Evolutionary conservation across 2,113 vertebrate species (phyloP).

Genomic region (Bathybates hornii): DNA sequence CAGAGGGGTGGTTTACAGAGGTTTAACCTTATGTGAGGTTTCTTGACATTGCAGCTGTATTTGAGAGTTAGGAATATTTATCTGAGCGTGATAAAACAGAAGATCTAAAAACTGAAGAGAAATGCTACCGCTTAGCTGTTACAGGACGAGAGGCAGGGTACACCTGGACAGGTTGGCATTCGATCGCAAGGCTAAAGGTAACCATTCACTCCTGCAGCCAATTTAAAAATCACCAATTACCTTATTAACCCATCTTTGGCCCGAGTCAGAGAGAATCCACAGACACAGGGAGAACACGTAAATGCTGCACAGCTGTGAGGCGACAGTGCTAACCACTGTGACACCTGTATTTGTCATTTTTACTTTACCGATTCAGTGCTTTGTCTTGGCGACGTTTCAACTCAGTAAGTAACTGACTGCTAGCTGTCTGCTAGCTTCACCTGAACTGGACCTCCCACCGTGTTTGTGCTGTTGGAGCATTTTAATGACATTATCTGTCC

Average conservation of each 20-base stretch:
- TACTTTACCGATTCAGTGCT: neutral
- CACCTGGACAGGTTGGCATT: neutral
- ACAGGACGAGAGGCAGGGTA: neutral
- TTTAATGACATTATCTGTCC: neutral
- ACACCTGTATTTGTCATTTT: neutral
- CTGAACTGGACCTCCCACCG: rapidly evolving
- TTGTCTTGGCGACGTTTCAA: rapidly evolving
- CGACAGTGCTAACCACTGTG: rapidly evolving
- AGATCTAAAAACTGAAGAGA: rapidly evolving
- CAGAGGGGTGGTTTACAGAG: neutral
- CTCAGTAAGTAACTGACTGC: neutral
- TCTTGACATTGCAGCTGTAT: neutral
- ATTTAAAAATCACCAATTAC: neutral
- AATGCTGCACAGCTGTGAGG: neutral
- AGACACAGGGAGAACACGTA: rapidly evolving
- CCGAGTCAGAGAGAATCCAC: rapidly evolving
- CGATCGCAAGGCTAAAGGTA: neutral
- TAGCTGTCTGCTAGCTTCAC: neutral
- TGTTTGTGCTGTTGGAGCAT: neutral
- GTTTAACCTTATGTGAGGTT: neutral
- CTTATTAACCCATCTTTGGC: neutral
- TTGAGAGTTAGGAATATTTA: neutral
- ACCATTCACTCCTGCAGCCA: rapidly evolving
- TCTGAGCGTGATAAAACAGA: neutral
- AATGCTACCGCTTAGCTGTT: neutral